Percentiles rank a stretch among this genome's conserved stretches.
phyloP scores from a whole-genome alignment of 2,888 invertebrate species.

The Cerastis leucographa region DNA sequence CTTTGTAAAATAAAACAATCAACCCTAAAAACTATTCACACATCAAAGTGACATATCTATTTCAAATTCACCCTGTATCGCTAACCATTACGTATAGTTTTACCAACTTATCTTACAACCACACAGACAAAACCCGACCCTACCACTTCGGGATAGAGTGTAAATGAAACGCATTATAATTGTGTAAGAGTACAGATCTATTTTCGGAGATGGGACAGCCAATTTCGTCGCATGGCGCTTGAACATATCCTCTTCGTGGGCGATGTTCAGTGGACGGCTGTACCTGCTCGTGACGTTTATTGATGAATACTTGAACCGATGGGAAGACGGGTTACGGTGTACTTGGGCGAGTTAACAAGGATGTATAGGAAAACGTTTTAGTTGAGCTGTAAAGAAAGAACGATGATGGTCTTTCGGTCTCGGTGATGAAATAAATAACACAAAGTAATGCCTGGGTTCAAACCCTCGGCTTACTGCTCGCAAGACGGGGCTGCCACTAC shows the following conservation, averaged over 20 bases:
- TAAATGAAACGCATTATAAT: conserved; percentile 25
- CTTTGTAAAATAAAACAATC: neutral
- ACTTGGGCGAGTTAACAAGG: neutral
- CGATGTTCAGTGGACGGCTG: conserved; percentile 34
- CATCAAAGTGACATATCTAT: conserved; percentile 65
- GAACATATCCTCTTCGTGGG: conserved; percentile 65
- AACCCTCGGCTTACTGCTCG: no score
- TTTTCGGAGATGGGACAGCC: conserved; percentile 80
- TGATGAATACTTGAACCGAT: conserved; percentile 45
- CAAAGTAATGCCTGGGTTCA: no score
- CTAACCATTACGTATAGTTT: conserved; percentile 72
- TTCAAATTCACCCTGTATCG: conserved; percentile 67
- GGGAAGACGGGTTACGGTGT: conserved; percentile 13
- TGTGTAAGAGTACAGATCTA: conserved; percentile 77
- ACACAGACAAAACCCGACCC: conserved; percentile 58
- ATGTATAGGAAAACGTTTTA: neutral
- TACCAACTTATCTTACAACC: conserved; percentile 59
- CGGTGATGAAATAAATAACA: no score
- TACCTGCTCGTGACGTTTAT: conserved; percentile 51
- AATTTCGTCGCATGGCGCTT: conserved; percentile 79
- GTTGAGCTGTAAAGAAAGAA: neutral
- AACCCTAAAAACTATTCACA: conserved; percentile 29
- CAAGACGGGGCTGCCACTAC: no score
- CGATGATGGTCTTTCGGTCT: no score
- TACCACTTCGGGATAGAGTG: conserved; percentile 54